These are phyloP conservation scores for Ylistrum balloti DNA, from an alignment of 1,140 invertebrate genomes.

Conservation along the genomic window DNA sequence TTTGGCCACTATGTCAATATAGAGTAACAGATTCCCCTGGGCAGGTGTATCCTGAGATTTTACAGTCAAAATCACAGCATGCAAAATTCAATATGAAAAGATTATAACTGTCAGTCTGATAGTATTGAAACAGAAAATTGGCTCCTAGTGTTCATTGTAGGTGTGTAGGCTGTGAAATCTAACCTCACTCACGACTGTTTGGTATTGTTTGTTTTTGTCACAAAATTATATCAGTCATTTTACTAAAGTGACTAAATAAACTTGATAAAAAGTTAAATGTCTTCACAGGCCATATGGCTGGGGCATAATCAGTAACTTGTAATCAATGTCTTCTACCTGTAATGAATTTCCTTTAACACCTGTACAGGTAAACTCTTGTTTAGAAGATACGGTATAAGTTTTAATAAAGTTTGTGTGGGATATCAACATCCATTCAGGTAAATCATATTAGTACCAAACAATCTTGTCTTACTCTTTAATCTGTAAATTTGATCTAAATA, in stretches of 20 bases:
- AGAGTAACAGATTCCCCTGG: not conserved
- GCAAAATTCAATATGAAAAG: constrained; percentile 25
- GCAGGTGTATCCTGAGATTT: not conserved
- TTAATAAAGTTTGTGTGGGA: constrained; percentile 27
- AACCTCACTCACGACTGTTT: not conserved
- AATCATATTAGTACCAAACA: constrained; percentile 21
- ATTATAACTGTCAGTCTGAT: constrained; percentile 39
- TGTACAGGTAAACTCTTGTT: not conserved
- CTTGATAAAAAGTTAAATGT: not conserved
- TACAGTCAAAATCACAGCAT: constrained; percentile 21
- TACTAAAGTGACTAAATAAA: not conserved
- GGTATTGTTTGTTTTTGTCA: not conserved
- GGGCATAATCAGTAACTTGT: not conserved
- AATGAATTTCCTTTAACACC: constrained; percentile 2
- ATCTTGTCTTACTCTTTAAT: not conserved
- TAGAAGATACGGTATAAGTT: not conserved
- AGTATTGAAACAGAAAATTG: constrained; percentile 6
- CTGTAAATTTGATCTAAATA: constrained; percentile 18
- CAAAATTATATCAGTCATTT: not conserved
- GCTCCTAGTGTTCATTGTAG: not conserved
- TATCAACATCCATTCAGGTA: not conserved
- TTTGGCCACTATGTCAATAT: not conserved
- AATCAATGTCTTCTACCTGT: not conserved
- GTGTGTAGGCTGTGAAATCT: not conserved
- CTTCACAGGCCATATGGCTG: not conserved